These are phyloP conservation scores for Enteromius afrohamiltoni DNA, from an alignment of 2,797 vertebrate genomes.

Conservation along the genomic window DNA sequence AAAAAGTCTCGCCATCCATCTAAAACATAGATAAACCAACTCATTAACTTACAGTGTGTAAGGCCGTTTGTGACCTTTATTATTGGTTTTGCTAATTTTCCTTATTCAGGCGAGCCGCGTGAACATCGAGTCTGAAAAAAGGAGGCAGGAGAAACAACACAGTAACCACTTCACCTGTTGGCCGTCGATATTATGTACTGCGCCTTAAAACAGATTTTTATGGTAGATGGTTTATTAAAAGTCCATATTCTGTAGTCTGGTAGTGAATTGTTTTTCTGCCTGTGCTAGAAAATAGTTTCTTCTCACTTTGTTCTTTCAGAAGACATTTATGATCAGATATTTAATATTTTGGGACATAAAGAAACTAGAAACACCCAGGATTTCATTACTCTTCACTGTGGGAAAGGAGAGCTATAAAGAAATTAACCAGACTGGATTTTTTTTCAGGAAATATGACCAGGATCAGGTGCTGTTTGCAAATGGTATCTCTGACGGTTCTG, in stretches of 20 bases:
- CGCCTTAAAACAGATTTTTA: background rate
- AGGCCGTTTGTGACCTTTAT: background rate
- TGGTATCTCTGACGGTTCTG: conserved; percentile 59
- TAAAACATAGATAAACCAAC: background rate
- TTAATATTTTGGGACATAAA: conserved; percentile 34
- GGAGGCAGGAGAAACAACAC: background rate
- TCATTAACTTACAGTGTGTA: background rate
- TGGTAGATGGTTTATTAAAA: background rate
- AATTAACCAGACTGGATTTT: conserved; percentile 61
- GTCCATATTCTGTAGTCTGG: background rate
- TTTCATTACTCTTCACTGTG: conserved; percentile 59
- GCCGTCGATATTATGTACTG: background rate
- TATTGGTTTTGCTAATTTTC: background rate
- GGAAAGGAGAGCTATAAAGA: conserved; percentile 61
- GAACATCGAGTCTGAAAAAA: background rate
- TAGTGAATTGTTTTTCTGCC: background rate
- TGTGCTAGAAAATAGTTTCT: conserved; percentile 44
- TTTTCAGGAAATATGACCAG: conserved; percentile 66
- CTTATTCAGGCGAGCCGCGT: background rate
- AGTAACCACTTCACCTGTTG: too few species aligned
- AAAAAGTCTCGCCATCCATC: background rate
- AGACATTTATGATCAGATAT: conserved; percentile 40
- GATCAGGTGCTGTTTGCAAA: conserved; percentile 57
- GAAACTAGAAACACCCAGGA: conserved; percentile 49
- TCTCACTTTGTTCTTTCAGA: conserved; percentile 42